Base-by-base conservation (phyloP, 2,888 invertebrate species). In the Spicauda simplicius region DNA sequence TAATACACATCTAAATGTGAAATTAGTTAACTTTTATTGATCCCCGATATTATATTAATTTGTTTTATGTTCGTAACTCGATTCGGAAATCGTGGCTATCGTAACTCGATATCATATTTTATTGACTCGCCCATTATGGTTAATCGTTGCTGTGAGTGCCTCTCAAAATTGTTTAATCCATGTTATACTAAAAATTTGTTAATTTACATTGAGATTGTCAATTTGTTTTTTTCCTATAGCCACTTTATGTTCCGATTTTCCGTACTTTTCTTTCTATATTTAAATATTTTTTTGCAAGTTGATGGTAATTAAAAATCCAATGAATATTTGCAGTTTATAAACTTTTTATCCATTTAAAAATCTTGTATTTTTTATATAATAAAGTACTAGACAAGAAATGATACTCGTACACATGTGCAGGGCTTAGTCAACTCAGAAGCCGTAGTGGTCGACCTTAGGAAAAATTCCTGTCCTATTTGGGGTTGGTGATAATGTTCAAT, bases 31-130 rank as follows among this genome's bases (percentile, higher is more conserved):
- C 45, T 72, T 79, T 80, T 80, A 82, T 81, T 77, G 75, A 75
- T 78, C 70, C 76, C 74, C 77, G 77, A 80, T 79, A 73, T 78
- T 71, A 74, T 75, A 82, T 84, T 82, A 79, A 81, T 84, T 83
- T 78, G 77, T 76, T 82, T 82, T 76, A 75, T 80, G 74, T 73
- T 70, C 72, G 70, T 78, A 72, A 78, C 74, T 74, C 79, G 73
- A 52, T 61, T 52, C 25, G 18, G 50, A 59, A 57, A 33, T 65
- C 54, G 33, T 54, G 19, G 30, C 41, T 64, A 53, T 58, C 58
- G 48, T 45, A 53, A 53, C n/a, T 41, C 58, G 52, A 58, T 45
- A 58, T 64, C 25, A 20, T 64, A 53, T 52, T 45, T 64, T 64
- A 57, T 64, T 37, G 45, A 63, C n/a, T 57, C 60, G 53, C 37